Evolutionary conservation across 2,113 vertebrate species (phyloP), one percentile per base, ranked within the genome.

Genomic region (Potamarius usumacintae): DNA sequence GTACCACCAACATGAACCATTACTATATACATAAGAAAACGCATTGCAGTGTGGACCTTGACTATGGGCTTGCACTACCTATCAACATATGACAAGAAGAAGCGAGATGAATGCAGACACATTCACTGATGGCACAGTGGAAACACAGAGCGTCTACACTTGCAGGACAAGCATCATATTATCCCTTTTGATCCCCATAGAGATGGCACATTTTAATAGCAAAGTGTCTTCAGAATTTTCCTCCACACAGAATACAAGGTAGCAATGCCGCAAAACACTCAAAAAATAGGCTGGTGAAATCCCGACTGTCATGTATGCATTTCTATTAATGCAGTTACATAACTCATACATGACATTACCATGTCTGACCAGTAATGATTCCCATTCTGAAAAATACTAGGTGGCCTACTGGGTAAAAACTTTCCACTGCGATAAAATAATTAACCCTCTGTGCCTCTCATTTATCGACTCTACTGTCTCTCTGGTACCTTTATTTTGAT

Each of bases 401-500:
- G 42, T 83, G 71, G 79, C 30, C 83, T 83, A 53, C 76, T 58
- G 30, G 27, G 84, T 58, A 77, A 57, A 88, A 63, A 42, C 27
- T n/a, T 88, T 85, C 62, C 71, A 88, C 14, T 20, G 52, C 86
- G 88, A 53, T 83, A 82, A 88, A 88, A 85, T 78, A 85, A 88
- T 89, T 89, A 86, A 90, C 89, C 82, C 67, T 82, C 34, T 30
- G 71, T 87, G 69, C 58, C 69, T 85, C 63, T 89, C 79, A 84
- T 86, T 86, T 27, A 87, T 88, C 85, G 80, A 85, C 63, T 78
- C 62, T 85, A 83, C 55, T 76, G 82, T 89, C 86, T 84, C 79
- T 78, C 78, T 84, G 89, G 95, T 96, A 98, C 97, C 97, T 97
- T 97, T 97, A 94, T 96, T 97, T 92, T 97, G 97, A 95, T 96